phyloP scores from a whole-genome alignment of 2,888 invertebrate genomes.

The Pomacea canaliculata region DNA sequence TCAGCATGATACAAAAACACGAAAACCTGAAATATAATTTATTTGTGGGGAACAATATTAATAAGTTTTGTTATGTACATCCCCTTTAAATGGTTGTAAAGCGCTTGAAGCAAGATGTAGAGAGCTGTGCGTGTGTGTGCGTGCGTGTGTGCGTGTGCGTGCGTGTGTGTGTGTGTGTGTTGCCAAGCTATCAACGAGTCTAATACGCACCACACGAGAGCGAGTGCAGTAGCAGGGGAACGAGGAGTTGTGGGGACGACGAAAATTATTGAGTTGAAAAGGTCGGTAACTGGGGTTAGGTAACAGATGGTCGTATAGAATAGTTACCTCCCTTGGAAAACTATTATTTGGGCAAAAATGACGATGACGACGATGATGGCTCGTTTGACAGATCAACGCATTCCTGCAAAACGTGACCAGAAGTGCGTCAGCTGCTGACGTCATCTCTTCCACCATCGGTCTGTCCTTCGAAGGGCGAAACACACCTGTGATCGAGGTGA shows the following conservation, averaged over 20 bases:
- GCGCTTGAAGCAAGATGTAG: too few species aligned
- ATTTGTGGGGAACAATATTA: too few species aligned
- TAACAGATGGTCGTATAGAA: too few species aligned
- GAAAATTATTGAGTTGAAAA: not conserved
- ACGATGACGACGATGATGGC: too few species aligned
- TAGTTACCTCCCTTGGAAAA: too few species aligned
- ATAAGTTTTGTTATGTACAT: too few species aligned
- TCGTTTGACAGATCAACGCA: not conserved
- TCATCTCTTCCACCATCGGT: not conserved
- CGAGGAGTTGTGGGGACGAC: not conserved
- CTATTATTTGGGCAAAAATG: too few species aligned
- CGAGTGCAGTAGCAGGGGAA: not conserved
- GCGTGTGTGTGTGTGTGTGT: constrained; percentile 1
- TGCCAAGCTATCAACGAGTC: too few species aligned
- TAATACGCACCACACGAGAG: too few species aligned
- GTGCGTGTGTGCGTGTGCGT: not conserved
- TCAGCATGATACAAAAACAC: not conserved
- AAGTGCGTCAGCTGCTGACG: not conserved
- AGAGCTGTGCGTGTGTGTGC: not conserved
- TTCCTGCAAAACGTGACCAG: not conserved
- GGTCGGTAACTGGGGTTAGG: too few species aligned
- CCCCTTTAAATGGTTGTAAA: too few species aligned
- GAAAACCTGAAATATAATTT: too few species aligned
- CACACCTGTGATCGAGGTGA: not conserved
- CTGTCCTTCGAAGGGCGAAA: not conserved